These are phyloP conservation scores for Smithornis capensis DNA, from an alignment of 2,113 vertebrate species.

Conservation along the genomic window DNA sequence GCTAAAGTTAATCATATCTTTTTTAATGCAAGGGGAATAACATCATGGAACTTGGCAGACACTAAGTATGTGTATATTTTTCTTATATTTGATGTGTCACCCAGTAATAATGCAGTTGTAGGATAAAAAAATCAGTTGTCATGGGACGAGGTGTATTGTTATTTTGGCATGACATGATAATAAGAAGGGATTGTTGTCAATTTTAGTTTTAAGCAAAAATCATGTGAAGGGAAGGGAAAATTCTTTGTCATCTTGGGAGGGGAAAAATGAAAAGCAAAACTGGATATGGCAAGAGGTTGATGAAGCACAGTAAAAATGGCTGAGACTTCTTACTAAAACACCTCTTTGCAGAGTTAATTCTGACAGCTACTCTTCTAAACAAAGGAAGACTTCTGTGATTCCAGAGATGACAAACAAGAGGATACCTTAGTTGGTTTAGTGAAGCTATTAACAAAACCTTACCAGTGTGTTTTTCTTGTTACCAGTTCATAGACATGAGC, in stretches of 20 bases:
- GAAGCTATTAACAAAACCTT: background rate
- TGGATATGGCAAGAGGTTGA: background rate
- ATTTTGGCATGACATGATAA: background rate
- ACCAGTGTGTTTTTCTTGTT: too few species aligned
- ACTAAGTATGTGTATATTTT: background rate
- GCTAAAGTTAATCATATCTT: background rate
- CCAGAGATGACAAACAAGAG: background rate
- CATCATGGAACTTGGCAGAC: background rate
- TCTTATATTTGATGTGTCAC: background rate
- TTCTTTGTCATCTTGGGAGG: background rate
- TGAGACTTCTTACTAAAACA: background rate
- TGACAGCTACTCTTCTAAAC: background rate
- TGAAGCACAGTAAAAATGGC: background rate
- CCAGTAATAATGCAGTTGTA: background rate
- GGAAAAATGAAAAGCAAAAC: background rate
- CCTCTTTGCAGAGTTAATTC: background rate
- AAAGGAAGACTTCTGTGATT: background rate
- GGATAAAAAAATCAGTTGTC: background rate
- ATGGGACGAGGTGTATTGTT: background rate
- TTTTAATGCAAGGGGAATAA: background rate
- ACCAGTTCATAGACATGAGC: background rate
- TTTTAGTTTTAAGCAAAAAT: background rate
- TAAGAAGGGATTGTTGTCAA: background rate
- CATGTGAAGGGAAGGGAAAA: background rate
- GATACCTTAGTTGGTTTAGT: background rate